These are phyloP conservation scores for Leptogaster cylindrica DNA, from an alignment of 2,888 invertebrate genomes.

Conservation along the genomic window DNA sequence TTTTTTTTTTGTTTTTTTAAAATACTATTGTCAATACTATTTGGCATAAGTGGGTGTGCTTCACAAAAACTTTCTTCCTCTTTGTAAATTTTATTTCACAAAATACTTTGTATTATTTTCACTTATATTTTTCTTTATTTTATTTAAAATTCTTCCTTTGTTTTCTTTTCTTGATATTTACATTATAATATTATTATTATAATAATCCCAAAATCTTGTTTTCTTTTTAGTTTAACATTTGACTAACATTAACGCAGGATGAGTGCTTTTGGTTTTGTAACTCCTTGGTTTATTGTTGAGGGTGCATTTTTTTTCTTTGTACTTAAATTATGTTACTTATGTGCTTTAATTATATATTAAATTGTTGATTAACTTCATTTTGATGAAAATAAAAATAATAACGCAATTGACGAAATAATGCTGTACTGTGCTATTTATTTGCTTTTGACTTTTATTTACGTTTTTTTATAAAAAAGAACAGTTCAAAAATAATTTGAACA, in stretches of 20 bases:
- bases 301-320: too few species aligned
- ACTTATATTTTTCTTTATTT: slow-evolving; percentile 11
- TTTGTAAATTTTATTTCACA: too few species aligned
- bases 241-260: slow-evolving; percentile 31
- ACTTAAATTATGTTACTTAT: too few species aligned
- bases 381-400: not conserved
- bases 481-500: too few species aligned
- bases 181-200: slow-evolving; percentile 1
- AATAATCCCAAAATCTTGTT: slow-evolving; percentile 18
- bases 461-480: too few species aligned
- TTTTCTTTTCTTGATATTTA: not conserved
- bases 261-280: slow-evolving; percentile 23
- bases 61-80: slow-evolving; percentile 1
- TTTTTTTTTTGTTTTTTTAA: too few species aligned
- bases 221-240: slow-evolving; percentile 24
- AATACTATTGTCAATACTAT: not conserved
- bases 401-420: not conserved
- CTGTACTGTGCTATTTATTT: not conserved
- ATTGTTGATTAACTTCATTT: not conserved
- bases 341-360: too few species aligned
- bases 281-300: slow-evolving; percentile 12
- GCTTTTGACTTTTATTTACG: too few species aligned
- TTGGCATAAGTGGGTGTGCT: slow-evolving; percentile 19
- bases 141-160: not conserved
- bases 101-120: too few species aligned